A percentile compares a stretch with the other conserved stretches of the same genome.
phyloP scores from a whole-genome alignment of 1,140 invertebrate genomes.

The Procambarus virginalis region DNA sequence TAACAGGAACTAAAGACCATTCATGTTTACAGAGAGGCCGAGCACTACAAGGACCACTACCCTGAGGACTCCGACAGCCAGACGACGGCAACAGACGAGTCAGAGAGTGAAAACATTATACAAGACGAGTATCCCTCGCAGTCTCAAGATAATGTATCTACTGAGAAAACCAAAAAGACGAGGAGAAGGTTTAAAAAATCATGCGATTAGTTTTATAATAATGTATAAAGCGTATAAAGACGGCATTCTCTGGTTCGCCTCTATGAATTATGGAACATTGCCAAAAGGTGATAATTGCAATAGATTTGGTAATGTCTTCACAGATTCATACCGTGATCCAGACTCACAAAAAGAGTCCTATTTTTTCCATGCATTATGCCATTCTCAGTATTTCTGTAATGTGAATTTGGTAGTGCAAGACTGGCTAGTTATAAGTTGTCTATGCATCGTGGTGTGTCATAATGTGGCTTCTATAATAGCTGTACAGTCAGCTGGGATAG shows the following conservation, averaged over 20 bases:
- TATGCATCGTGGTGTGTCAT: no score
- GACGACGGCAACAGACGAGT: background rate
- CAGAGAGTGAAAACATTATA: background rate
- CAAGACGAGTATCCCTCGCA: background rate
- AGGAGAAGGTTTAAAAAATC: background rate
- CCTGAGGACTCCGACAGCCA: background rate
- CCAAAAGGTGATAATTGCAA: background rate
- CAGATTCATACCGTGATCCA: background rate
- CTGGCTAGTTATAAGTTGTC: background rate
- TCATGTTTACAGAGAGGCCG: background rate
- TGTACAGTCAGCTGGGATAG: no score
- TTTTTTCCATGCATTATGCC: conserved; percentile 6
- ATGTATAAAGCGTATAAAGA: conserved; percentile 5
- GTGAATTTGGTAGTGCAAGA: background rate
- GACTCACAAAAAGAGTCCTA: background rate
- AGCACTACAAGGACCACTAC: background rate
- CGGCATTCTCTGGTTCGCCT: background rate
- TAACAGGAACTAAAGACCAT: background rate
- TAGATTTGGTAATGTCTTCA: background rate
- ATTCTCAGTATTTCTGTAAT: conserved; percentile 2
- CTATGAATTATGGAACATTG: background rate
- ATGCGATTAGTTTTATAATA: background rate
- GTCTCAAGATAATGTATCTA: background rate
- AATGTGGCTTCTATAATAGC: no score
- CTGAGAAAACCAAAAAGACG: background rate